Percentiles rank a stretch among this genome's conserved stretches.
Conservation (phyloP, 2,113 vertebrate genomes). For the Urocolius indicus region DNA sequence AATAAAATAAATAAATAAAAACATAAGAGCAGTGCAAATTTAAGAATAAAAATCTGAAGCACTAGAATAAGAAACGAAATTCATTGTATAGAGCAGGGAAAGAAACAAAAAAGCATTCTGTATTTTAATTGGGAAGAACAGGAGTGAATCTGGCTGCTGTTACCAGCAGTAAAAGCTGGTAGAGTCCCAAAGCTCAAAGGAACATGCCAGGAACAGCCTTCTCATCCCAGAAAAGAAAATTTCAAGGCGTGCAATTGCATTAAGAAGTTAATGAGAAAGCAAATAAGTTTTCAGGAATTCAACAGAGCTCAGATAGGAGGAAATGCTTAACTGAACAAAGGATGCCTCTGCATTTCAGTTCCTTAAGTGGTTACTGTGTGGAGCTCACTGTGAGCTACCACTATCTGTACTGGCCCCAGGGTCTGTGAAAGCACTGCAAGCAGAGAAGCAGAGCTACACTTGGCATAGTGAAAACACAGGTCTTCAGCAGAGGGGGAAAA, state of each 20-base stretch:
- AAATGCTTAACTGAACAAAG: neutral
- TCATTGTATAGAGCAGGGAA: neutral
- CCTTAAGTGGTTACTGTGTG: neutral
- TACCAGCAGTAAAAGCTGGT: neutral
- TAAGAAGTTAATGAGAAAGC: constrained; percentile 2
- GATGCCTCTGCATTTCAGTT: neutral
- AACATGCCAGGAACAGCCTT: neutral
- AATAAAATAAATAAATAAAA: too few relatives aligned
- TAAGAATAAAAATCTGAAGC: neutral
- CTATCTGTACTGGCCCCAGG: neutral
- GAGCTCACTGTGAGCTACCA: neutral
- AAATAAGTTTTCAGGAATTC: neutral
- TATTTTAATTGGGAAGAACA: neutral
- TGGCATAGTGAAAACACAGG: neutral
- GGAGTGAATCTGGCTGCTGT: neutral
- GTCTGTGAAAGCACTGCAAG: neutral
- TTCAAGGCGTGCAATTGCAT: neutral
- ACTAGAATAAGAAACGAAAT: neutral
- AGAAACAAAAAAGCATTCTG: neutral
- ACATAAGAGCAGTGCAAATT: neutral
- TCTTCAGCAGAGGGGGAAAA: neutral
- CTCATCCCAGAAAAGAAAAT: neutral
- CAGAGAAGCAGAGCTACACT: neutral
- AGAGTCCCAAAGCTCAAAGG: neutral
- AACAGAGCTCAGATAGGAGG: neutral